Conservation (phyloP, 2,113 vertebrate genomes). For the Notothenia coriiceps region DNA sequence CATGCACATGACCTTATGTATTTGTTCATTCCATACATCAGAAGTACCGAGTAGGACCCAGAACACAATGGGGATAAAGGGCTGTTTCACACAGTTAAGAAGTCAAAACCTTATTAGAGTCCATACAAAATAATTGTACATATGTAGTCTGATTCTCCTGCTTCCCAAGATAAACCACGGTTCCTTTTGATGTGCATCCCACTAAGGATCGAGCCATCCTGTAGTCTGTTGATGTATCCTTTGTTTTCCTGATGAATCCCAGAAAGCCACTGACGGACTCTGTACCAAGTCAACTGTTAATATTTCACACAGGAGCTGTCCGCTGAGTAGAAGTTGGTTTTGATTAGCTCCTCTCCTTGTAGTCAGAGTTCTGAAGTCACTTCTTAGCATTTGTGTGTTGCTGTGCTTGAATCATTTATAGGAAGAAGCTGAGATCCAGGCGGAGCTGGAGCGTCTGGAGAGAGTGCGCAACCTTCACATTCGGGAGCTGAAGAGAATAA, state of each 20-base stretch:
- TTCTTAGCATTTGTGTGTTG: conserved; percentile 59
- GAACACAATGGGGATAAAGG: background rate
- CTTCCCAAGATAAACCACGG: conserved; percentile 10
- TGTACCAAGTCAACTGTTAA: conserved; percentile 60
- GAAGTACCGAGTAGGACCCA: background rate
- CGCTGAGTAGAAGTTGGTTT: conserved; percentile 58
- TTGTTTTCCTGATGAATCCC: conserved; percentile 48
- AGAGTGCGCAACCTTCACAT: conserved; percentile 99
- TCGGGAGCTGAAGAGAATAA: conserved; percentile 99
- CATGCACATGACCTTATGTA: background rate
- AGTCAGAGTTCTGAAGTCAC: conserved; percentile 56
- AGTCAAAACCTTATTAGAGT: background rate
- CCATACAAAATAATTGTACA: conserved; percentile 2
- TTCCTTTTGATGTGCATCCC: conserved; percentile 9
- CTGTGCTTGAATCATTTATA: conserved; percentile 85
- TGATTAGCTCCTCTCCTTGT: conserved; percentile 61
- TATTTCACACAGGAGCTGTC: conserved; percentile 62
- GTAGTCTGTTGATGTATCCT: conserved; percentile 28
- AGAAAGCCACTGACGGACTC: conserved; percentile 21
- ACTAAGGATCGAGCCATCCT: conserved; percentile 2
- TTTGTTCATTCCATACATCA: background rate
- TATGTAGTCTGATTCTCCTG: conserved; percentile 11
- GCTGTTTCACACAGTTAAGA: background rate
- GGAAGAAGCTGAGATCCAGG: conserved; percentile 99
- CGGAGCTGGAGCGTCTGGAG: conserved; percentile 98